Conservation (phyloP, 2,113 vertebrate genomes). For the Hemibagrus wyckioides region DNA sequence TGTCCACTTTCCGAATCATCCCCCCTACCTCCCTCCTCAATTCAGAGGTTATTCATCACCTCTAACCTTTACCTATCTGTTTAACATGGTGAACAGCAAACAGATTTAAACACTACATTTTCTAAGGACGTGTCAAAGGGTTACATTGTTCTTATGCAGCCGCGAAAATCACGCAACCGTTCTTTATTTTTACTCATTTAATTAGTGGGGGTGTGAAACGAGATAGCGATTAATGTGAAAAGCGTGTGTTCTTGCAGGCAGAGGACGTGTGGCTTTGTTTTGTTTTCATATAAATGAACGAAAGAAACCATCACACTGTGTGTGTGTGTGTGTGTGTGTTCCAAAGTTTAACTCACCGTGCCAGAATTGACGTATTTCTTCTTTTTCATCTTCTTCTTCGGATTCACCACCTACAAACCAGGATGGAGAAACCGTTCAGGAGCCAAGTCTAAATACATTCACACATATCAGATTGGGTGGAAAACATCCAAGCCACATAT, state of each 20-base stretch:
- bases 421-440: slow-evolving; percentile 17
- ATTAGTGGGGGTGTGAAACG: slow-evolving; percentile 45
- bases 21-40: not conserved
- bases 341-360: slow-evolving; percentile 78
- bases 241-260: slow-evolving; percentile 19
- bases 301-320: not conserved
- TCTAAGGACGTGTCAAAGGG: not conserved
- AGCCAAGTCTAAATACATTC: slow-evolving; percentile 18
- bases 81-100: slow-evolving; percentile 18
- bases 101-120: slow-evolving; percentile 8
- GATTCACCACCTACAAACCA: slow-evolving; percentile 84
- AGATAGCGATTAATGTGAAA: slow-evolving; percentile 41
- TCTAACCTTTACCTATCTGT: slow-evolving; percentile 34
- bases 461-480: not conserved
- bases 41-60: not conserved
- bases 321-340: not conserved
- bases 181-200: slow-evolving; percentile 40
- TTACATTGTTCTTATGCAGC: slow-evolving; percentile 5
- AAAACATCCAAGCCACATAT: not conserved
- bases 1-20: slow-evolving; percentile 13
- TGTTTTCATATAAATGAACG: slow-evolving; percentile 32
- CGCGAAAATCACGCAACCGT: not conserved
- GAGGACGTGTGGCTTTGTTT: slow-evolving; percentile 39
- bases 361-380: slow-evolving; percentile 95
- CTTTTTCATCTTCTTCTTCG: slow-evolving; percentile 97